Evolutionary conservation across 1,140 invertebrate genomes (phyloP), one percentile per base, ranked within the genome.

Genomic region (Rhysida immarginata): DNA sequence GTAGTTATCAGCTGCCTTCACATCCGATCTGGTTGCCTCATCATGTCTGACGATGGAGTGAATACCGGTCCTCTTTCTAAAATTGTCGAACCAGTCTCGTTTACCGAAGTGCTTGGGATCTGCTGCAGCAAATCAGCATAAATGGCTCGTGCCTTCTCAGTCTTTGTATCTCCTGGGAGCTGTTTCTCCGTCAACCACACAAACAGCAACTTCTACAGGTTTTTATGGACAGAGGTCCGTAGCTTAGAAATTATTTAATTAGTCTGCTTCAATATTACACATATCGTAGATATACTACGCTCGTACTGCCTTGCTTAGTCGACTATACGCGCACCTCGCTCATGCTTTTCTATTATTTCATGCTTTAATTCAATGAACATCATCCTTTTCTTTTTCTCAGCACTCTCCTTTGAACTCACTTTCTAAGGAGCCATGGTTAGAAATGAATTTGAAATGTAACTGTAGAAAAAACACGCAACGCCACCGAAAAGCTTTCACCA

Each of bases 161-260:
- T 35, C n/a, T 13, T 21, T 18, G 16, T 35, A 41, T 53, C 52
- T n/a, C 52, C 29, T 29, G 11, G 8, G 11, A 53, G 25, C 24
- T 53, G 52, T 20, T 35, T 53, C 24, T 53, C 52, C 14, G 13
- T 53, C 11, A 52, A n/a, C 87, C 87, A 90, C 58, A 90, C 84
- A 70, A 82, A 79, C 61, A 84, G 78, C 76, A 90, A 80, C 58
- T 81, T 81, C 53, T 83, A 77, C 64, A 80, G 80, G 1, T 83
- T 86, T 60, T 85, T 80, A 54, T 77, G 74, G 65, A 53, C 8
- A 18, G 52, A 41, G 2, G 29, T 18, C 52, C 27, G 13, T 3
- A 20, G 26, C 8, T 35, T 53, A 43, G 25, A 11, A 43, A 53
- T 13, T 35, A 43, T 41, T 35, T 11, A 5, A 11, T 57, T 26